Conservation (phyloP, 1,140 invertebrate species). For the Papilio glaucus region DNA sequence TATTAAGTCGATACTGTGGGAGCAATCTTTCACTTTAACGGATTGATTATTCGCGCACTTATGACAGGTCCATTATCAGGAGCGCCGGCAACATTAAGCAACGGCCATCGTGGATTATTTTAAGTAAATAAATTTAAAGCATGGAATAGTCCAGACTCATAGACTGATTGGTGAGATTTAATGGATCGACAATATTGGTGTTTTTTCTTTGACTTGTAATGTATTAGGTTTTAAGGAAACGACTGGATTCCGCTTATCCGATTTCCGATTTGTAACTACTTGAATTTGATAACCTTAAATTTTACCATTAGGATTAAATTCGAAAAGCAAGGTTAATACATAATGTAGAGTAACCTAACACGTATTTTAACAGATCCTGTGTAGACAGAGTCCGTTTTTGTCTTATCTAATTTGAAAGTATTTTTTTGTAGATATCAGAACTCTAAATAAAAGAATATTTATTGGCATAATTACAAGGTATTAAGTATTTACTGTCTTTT, state of each 20-base stretch:
- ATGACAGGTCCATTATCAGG: conserved; percentile 29
- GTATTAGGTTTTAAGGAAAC: background rate
- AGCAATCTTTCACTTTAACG: conserved; percentile 34
- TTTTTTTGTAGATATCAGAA: too few relatives aligned
- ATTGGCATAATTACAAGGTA: too few relatives aligned
- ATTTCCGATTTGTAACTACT: too few relatives aligned
- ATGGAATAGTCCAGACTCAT: background rate
- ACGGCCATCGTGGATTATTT: conserved; percentile 11
- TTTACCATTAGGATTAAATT: too few relatives aligned
- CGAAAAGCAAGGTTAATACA: too few relatives aligned
- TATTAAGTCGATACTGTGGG: conserved; percentile 1
- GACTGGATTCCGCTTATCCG: background rate
- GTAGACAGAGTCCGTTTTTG: too few relatives aligned
- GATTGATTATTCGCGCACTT: conserved; percentile 28
- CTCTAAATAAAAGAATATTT: too few relatives aligned
- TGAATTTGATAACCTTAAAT: too few relatives aligned
- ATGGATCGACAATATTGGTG: background rate
- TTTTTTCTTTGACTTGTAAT: background rate
- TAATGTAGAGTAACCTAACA: too few relatives aligned
- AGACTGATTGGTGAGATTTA: conserved; percentile 14
- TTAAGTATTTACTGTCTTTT: too few relatives aligned
- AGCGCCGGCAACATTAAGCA: conserved; percentile 5
- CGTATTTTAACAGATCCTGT: too few relatives aligned
- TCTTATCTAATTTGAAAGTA: too few relatives aligned
- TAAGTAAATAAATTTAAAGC: conserved; percentile 20